A percentile compares a stretch with the other conserved stretches of the same genome.
Evolutionary conservation across 1,140 invertebrate genomes (phyloP).

Genomic region (Calephelis nemesis): DNA sequence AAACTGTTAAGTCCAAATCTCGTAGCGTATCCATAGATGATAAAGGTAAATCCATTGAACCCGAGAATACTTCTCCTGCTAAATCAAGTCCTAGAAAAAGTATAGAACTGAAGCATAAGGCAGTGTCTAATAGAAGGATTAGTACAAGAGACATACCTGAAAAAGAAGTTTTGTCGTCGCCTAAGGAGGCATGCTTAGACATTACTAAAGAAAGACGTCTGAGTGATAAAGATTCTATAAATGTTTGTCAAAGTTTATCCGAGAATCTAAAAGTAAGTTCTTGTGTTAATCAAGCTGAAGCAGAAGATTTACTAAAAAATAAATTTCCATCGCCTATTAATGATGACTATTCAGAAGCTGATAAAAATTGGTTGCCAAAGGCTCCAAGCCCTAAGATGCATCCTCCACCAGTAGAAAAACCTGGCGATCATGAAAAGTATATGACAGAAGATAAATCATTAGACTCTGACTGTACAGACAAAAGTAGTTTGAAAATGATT

Average conservation of each 20-base stretch:
- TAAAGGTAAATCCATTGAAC: slow-evolving; percentile 41
- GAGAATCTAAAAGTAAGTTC: slow-evolving; percentile 44
- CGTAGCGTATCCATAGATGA: slow-evolving; percentile 48
- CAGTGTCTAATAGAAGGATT: slow-evolving; percentile 47
- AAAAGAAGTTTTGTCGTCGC: slow-evolving; percentile 28
- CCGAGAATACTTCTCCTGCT: slow-evolving; percentile 29
- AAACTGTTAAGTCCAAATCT: slow-evolving; percentile 35
- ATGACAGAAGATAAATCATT: slow-evolving; percentile 72
- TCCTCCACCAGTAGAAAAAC: slow-evolving; percentile 63
- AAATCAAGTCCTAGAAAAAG: slow-evolving; percentile 55
- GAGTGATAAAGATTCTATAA: slow-evolving; percentile 41
- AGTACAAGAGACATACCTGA: slow-evolving; percentile 46
- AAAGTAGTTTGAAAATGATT: slow-evolving; percentile 70
- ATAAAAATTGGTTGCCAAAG: slow-evolving; percentile 65
- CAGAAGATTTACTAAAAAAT: slow-evolving; percentile 46
- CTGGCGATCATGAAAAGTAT: slow-evolving; percentile 65
- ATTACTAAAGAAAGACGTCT: slow-evolving; percentile 39
- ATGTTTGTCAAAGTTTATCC: slow-evolving; percentile 37
- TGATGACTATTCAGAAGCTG: slow-evolving; percentile 49
- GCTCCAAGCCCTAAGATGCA: slow-evolving; percentile 56
- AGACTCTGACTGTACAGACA: slow-evolving; percentile 62
- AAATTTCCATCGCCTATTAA: slow-evolving; percentile 40
- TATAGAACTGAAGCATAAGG: slow-evolving; percentile 49
- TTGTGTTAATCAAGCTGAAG: slow-evolving; percentile 19
- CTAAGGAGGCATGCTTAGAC: slow-evolving; percentile 34